Base-by-base conservation (phyloP, 92 coral and sea anemone species). In the Micromussa lordhowensis region DNA sequence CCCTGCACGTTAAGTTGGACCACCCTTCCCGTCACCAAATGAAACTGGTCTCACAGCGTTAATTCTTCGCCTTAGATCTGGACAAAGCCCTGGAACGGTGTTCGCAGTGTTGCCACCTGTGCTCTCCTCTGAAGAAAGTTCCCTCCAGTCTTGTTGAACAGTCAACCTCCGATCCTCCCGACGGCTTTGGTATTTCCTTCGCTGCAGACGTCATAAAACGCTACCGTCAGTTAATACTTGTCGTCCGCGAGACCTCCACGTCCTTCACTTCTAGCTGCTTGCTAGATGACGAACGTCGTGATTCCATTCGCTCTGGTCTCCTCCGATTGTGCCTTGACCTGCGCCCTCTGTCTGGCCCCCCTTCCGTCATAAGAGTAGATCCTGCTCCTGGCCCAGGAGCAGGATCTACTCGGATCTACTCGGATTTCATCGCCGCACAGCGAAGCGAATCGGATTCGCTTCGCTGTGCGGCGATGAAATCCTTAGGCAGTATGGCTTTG, bases 11-110 rank as follows among this genome's bases (percentile, higher is more conserved):
- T 40, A 36, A 81, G 48, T 81, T 91, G 68, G 66, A 84, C 85
- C 96, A 92, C 31, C 92, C 79, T n/a, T 85, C 92, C 63, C 81
- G 89, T 54, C 91, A 84, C 64, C 94, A 86, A 51, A 83, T 88
- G 57, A 79, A 91, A 54, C 71, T 84, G 80, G 73, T 75, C 6
- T 5, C 30, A 1, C 72, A 76, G 81, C 74, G 82, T 76, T 85
- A 85, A 30, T 74, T 63, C 87, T 83, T 70, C 51, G 88, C 88
- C 8, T 78, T 85, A 85, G 88, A 75, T 34, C 53, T 85, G 22
- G 75, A 85, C 72, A 85, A 76, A 75, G 75, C 88, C 82, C 59
- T 59, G 75, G 88, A 76, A 36, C 57, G 64, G 64, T 58, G 81
- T 76, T 58, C 36, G 8, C 74, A 75, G 61, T 75, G 36, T n/a